Base-by-base conservation (phyloP, 2,888 invertebrate species). In the Cataglyphis altisquamis region DNA sequence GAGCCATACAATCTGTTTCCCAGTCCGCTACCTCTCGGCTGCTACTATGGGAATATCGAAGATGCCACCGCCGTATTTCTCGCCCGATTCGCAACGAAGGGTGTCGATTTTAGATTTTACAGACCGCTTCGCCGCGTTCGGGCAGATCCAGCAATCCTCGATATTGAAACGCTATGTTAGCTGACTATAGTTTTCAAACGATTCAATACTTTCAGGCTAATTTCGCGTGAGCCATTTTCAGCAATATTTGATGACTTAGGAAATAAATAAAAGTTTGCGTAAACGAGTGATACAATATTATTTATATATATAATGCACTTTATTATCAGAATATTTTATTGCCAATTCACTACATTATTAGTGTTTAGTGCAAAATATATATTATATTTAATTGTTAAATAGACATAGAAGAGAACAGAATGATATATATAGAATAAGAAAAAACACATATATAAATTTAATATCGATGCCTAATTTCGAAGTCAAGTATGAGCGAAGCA, bases 1-100 rank as follows among this genome's bases (percentile, higher is more conserved):
- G 89, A 88, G 86, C 91, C 83, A 84, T 87, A 87, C 91, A 91
- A 91, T 91, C 91, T 90, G 88, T 88, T 88, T 86, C 88, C 77
- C 83, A 84, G 63, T 63, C 52, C 70, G 74, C 63, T 82, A 66
- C 81, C 63, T 72, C 74, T 64, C 52, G 45, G 77, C 48, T 72
- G 60, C 72, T 73, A 72, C 82, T 64, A 66, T 52, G 63, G 67
- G 87, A 84, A 82, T 81, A 64, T 70, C 82, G 64, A 55, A 73
- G 60, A 85, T 78, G 78, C 78, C 57, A 78, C 41, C 32, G 57
- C 21, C 72, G 73, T 57, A 41, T 70, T 78, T 78, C 78, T 70
- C 78, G 78, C 41, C 29, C 57, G 73, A 78, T 57, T 72, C 78
- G 73, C 72, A 32, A 72, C 57, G 72, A 70, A 78, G 57, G 41